Evolutionary conservation across 2,113 vertebrate genomes (phyloP).

Genomic region (Sapayoa aenigma): DNA sequence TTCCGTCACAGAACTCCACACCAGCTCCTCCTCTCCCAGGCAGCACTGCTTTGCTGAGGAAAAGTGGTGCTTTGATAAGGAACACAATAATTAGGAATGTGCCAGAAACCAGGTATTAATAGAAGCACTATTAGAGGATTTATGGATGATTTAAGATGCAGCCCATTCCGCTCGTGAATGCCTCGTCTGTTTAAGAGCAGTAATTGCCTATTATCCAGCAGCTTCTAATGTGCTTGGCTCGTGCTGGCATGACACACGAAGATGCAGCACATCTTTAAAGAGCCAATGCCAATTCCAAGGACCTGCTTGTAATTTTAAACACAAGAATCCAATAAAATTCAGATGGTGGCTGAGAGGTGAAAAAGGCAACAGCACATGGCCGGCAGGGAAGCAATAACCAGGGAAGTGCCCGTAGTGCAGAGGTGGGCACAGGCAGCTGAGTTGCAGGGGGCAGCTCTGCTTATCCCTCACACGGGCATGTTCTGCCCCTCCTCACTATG

Average conservation of each 20-base stretch:
- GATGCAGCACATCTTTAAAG: slow-evolving; percentile 53
- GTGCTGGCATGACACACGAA: slow-evolving; percentile 21
- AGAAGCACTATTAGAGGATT: slow-evolving; percentile 59
- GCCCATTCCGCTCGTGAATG: slow-evolving; percentile 35
- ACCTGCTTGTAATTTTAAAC: slow-evolving; percentile 50
- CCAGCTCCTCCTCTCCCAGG: not conserved
- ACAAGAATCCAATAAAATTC: slow-evolving; percentile 8
- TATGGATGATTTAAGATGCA: slow-evolving; percentile 62
- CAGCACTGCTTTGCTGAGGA: not conserved
- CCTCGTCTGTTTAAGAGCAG: slow-evolving; percentile 64
- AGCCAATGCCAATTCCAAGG: slow-evolving; percentile 1
- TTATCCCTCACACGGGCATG: not conserved
- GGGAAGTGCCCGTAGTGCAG: not conserved
- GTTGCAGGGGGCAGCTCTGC: not conserved
- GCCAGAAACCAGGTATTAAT: slow-evolving; percentile 66
- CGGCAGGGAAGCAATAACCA: not conserved
- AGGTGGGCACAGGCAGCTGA: not conserved
- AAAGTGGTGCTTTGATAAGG: not conserved
- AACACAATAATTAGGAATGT: slow-evolving; percentile 52
- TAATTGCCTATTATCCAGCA: slow-evolving; percentile 68
- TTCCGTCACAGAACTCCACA: rapidly evolving
- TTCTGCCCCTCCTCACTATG: not conserved
- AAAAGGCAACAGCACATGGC: rapidly evolving
- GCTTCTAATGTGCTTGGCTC: slow-evolving; percentile 61
- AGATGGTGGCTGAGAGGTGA: not conserved